phyloP scores from a whole-genome alignment of 2,797 vertebrate genomes.

The Natrix natrix region DNA sequence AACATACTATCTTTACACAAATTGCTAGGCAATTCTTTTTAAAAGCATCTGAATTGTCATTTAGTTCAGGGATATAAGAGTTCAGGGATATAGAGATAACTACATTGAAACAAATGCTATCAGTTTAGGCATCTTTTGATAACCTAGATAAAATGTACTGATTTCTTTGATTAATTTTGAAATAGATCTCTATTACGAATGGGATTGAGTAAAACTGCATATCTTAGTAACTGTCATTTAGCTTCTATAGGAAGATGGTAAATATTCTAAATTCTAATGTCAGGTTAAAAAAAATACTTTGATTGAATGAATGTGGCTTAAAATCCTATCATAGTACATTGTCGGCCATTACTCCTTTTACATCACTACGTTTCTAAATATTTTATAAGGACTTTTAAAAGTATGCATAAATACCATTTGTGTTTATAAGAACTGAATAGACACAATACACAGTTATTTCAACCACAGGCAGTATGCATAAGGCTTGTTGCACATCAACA shows the following conservation, averaged over 20 bases:
- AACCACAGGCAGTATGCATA: background rate
- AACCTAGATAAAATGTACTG: constrained; percentile 63
- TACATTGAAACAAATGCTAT: constrained; percentile 66
- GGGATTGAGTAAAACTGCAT: constrained; percentile 46
- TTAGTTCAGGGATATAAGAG: constrained; percentile 52
- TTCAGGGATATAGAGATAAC: constrained; percentile 49
- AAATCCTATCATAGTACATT: background rate
- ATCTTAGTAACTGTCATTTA: constrained; percentile 24
- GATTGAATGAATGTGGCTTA: background rate
- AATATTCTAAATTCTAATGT: constrained; percentile 2
- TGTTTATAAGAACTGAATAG: background rate
- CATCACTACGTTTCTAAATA: background rate
- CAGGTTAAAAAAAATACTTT: background rate
- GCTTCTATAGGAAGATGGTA: background rate
- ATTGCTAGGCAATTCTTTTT: constrained; percentile 43
- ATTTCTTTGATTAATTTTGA: constrained; percentile 67
- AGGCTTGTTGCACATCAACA: background rate
- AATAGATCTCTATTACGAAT: constrained; percentile 42
- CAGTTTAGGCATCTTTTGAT: constrained; percentile 65
- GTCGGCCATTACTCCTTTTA: background rate
- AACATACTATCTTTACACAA: constrained; percentile 50
- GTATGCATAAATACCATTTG: background rate
- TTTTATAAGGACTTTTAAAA: background rate
- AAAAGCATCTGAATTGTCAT: constrained; percentile 36
- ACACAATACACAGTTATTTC: background rate